Conservation (phyloP, 1,140 invertebrate species). For the Aphaenogaster floridana region DNA sequence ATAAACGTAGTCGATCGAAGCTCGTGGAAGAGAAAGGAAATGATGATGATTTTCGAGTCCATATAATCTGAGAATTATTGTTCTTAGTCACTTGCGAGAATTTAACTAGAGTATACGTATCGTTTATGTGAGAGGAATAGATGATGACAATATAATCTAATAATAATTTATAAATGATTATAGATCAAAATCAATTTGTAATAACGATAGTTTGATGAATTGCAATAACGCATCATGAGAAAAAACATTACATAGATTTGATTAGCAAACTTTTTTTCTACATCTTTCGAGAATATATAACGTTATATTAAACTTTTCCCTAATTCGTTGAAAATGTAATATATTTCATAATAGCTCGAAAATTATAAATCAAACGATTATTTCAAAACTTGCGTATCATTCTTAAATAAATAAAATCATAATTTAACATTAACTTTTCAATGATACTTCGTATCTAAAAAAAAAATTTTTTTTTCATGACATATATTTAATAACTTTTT, state of each 20-base stretch:
- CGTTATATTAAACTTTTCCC: neutral
- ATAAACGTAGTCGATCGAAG: constrained; percentile 50
- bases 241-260: constrained; percentile 5
- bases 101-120: constrained; percentile 2
- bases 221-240: neutral
- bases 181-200: constrained; percentile 3
- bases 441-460: neutral
- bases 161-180: constrained; percentile 19
- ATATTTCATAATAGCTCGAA: neutral
- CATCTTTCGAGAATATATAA: neutral
- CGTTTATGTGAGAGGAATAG: neutral
- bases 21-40: constrained; percentile 32
- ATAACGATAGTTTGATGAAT: neutral
- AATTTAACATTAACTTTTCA: neutral
- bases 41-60: neutral
- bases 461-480: neutral
- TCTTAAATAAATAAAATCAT: neutral
- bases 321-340: neutral
- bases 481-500: neutral
- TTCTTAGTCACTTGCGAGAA: constrained; percentile 12
- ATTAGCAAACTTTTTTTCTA: neutral
- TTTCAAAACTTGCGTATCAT: neutral
- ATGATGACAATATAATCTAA: constrained; percentile 8
- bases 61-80: constrained; percentile 19
- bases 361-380: neutral